Evolutionary conservation across 2,113 vertebrate genomes (phyloP).

Genomic region (Bubo bubo): DNA sequence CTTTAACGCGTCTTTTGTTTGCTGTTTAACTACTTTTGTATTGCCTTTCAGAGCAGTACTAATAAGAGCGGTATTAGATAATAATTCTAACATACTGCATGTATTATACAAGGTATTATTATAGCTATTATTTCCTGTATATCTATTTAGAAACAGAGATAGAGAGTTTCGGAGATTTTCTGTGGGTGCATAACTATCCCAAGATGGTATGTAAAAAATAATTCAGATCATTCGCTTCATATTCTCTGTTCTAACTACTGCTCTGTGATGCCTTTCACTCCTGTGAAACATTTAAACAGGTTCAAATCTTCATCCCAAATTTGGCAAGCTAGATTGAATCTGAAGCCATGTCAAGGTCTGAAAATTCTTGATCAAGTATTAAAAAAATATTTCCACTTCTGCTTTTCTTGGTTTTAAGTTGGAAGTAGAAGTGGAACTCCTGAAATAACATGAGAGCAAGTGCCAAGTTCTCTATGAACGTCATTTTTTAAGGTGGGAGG

Average conservation of each 20-base stretch:
- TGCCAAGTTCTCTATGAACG: slow-evolving; percentile 15
- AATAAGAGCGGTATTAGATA: neutral
- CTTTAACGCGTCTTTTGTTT: neutral
- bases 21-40: neutral
- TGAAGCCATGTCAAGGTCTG: slow-evolving; percentile 9
- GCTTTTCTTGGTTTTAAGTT: slow-evolving; percentile 37
- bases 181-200: neutral
- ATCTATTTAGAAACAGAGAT: neutral
- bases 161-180: neutral
- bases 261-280: neutral
- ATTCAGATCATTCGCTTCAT: neutral
- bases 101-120: neutral
- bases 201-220: neutral
- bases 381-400: slow-evolving; percentile 50
- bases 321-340: neutral
- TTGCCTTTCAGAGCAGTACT: neutral
- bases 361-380: slow-evolving; percentile 29
- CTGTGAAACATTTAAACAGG: neutral
- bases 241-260: neutral
- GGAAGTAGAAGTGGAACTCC: slow-evolving; percentile 38
- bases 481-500: neutral
- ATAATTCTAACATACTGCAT: neutral
- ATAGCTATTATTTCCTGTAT: neutral
- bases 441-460: neutral
- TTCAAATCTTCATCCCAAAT: neutral